phyloP scores from a whole-genome alignment of 2,888 invertebrate genomes.

The Mesoligia furuncula region DNA sequence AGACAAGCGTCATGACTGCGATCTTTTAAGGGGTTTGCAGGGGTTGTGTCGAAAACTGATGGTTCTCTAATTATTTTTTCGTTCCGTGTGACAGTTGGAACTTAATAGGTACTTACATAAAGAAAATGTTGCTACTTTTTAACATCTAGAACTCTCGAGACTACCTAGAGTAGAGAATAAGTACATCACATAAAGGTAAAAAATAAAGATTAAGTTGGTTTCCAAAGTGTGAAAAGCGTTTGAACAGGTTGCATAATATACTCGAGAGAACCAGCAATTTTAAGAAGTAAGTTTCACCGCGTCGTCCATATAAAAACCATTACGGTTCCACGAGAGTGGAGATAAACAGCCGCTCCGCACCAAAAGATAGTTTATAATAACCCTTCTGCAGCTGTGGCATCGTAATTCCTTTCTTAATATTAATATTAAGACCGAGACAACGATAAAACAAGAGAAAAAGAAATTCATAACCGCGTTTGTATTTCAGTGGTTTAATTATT shows the following conservation, averaged over 20 bases:
- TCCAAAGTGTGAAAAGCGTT: too few relatives aligned
- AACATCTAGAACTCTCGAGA: background rate
- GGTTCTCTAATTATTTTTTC: conserved; percentile 33
- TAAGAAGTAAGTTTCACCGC: conserved; percentile 25
- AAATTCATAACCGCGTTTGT: conserved; percentile 60
- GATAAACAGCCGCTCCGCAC: conserved; percentile 48
- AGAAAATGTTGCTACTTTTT: background rate
- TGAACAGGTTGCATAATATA: background rate
- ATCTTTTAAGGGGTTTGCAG: conserved; percentile 16
- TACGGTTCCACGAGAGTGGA: conserved; percentile 44
- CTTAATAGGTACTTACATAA: background rate
- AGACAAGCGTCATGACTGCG: conserved; percentile 23
- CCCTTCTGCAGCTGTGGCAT: conserved; percentile 62
- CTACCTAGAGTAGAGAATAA: background rate
- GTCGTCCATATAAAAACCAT: conserved; percentile 44
- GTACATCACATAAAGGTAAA: background rate
- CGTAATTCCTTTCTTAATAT: conserved; percentile 60
- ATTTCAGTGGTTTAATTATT: conserved; percentile 60
- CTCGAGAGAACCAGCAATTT: conserved; percentile 9
- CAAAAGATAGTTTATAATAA: conserved; percentile 62
- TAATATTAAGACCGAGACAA: conserved; percentile 62
- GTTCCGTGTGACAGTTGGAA: background rate
- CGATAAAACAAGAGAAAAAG: conserved; percentile 59
- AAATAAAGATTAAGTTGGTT: background rate
- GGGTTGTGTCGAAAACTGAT: conserved; percentile 5